Evolutionary conservation across 2,797 vertebrate genomes (phyloP).

Genomic region (Neosilurus hyrtlii): DNA sequence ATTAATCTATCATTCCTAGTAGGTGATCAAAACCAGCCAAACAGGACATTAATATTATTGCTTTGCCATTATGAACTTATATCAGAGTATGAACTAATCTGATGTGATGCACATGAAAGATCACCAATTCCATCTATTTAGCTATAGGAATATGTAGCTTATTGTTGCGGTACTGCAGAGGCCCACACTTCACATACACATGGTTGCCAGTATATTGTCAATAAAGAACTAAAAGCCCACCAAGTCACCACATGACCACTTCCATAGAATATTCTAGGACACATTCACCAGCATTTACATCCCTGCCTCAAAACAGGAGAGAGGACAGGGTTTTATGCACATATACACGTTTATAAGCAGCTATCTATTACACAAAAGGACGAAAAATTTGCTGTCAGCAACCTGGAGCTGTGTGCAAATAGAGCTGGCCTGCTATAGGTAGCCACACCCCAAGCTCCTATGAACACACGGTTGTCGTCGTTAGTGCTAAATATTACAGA

Average conservation of each 20-base stretch:
- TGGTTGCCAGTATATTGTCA: not conserved
- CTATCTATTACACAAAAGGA: constrained; percentile 22
- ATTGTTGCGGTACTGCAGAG: not conserved
- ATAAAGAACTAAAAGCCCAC: constrained; percentile 29
- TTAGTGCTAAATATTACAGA: constrained; percentile 24
- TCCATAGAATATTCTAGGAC: constrained; percentile 38
- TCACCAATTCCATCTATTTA: not conserved
- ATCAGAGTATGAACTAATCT: not conserved
- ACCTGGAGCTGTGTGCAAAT: constrained; percentile 8
- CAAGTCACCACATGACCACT: constrained; percentile 5
- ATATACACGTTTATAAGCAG: not conserved
- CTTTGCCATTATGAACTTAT: no score
- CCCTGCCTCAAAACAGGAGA: not conserved
- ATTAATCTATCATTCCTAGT: not conserved
- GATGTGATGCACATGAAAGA: not conserved
- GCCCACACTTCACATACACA: not conserved
- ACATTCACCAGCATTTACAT: not conserved
- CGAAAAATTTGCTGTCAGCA: not conserved
- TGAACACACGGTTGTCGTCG: constrained; percentile 23
- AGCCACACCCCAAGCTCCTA: constrained; percentile 54
- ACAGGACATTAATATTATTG: not conserved
- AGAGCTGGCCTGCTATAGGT: constrained; percentile 27
- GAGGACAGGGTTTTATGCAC: not conserved
- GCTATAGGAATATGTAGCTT: not conserved
- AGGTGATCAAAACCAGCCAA: constrained; percentile 1